Percentiles rank a stretch among this genome's conserved stretches.
Conservation (phyloP, 2,797 vertebrate species). For the Manis pentadactyla region DNA sequence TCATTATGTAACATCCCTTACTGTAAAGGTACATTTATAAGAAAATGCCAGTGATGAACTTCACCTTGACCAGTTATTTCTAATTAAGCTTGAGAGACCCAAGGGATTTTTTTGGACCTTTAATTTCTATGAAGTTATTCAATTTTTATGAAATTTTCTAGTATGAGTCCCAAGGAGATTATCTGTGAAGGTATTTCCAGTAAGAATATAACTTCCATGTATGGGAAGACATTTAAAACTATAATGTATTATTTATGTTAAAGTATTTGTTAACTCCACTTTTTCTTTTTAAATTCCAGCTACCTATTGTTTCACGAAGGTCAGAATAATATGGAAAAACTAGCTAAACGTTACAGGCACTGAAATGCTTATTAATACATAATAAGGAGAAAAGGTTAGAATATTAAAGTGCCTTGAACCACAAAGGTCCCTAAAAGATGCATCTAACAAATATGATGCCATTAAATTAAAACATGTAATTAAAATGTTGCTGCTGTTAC, state of each 20-base stretch:
- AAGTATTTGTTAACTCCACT: neutral
- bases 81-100: neutral
- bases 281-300: conserved; percentile 32
- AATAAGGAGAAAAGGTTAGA: neutral
- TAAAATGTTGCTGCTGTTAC: conserved; percentile 1
- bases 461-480: conserved; percentile 52
- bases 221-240: conserved; percentile 2
- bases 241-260: conserved; percentile 34
- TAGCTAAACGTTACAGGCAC: conserved; percentile 14
- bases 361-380: conserved; percentile 36
- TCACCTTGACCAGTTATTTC: neutral
- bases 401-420: neutral
- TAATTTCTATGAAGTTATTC: conserved; percentile 48
- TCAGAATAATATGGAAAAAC: conserved; percentile 39
- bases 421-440: neutral
- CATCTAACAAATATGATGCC: neutral
- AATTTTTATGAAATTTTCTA: conserved; percentile 43
- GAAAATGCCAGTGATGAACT: neutral
- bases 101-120: neutral
- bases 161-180: neutral
- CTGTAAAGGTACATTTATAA: neutral
- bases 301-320: conserved; percentile 55
- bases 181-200: conserved; percentile 12
- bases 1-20: neutral
- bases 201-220: neutral